Evolutionary conservation across 2,888 invertebrate genomes (phyloP).

Genomic region (Drosophila prostipennis): DNA sequence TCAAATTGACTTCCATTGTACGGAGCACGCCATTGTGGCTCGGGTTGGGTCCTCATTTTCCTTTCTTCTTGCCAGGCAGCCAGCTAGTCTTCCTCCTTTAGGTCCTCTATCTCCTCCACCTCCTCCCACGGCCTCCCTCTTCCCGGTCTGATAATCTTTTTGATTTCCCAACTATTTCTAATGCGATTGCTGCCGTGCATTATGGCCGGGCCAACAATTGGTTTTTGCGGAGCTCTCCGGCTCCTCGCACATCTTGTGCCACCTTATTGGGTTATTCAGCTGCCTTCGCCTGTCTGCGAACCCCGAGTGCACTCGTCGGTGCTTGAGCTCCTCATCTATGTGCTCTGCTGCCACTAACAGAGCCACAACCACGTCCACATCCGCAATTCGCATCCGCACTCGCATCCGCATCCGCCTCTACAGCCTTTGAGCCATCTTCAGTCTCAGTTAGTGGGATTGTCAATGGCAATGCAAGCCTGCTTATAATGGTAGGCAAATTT

Average conservation of each 20-base stretch:
- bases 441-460: conserved; percentile 38
- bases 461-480: conserved; percentile 48
- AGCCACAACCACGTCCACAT: conserved; percentile 29
- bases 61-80: conserved; percentile 22
- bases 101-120: not conserved
- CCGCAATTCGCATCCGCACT: conserved; percentile 3
- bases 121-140: not conserved
- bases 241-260: conserved; percentile 59
- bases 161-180: conserved; percentile 80
- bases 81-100: conserved; percentile 12
- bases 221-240: conserved; percentile 50
- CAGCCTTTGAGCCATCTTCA: conserved; percentile 4
- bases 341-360: conserved; percentile 49
- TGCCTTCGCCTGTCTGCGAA: conserved; percentile 39
- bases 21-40: conserved; percentile 35
- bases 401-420: conserved; percentile 2
- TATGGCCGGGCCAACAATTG: conserved; percentile 64
- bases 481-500: conserved; percentile 80
- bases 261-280: conserved; percentile 46
- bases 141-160: conserved; percentile 64
- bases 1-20: conserved; percentile 59
- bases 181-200: conserved; percentile 75
- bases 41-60: conserved; percentile 29
- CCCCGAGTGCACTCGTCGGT: conserved; percentile 66
- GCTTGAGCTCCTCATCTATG: conserved; percentile 53